Conservation (phyloP, 2,888 invertebrate species). For the Bellardia bayeri region DNA sequence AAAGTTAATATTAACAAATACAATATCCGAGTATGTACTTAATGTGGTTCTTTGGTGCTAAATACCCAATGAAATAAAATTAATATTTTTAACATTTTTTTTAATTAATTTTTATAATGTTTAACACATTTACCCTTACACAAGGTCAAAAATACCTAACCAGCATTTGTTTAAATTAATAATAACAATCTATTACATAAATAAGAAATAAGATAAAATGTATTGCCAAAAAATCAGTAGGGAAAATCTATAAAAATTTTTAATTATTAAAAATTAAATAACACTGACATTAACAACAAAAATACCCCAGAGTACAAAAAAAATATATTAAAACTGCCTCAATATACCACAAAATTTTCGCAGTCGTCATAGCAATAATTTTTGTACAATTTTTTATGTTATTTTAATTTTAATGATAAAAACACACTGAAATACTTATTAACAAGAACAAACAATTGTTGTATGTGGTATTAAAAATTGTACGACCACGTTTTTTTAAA, state of each 20-base stretch:
- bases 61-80: too few species aligned
- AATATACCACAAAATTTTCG: slow-evolving; percentile 28
- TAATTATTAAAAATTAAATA: slow-evolving; percentile 26
- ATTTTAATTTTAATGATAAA: slow-evolving; percentile 6
- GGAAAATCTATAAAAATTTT: slow-evolving; percentile 17
- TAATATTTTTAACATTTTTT: too few species aligned
- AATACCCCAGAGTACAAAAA: background rate
- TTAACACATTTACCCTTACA: slow-evolving; percentile 36
- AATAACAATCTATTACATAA: slow-evolving; percentile 5
- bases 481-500: slow-evolving; percentile 20
- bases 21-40: too few species aligned
- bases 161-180: background rate
- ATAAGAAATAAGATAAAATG: background rate
- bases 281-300: slow-evolving; percentile 23
- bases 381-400: background rate
- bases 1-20: too few species aligned
- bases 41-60: too few species aligned
- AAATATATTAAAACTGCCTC: slow-evolving; percentile 21
- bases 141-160: slow-evolving; percentile 36
- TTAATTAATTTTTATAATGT: too few species aligned
- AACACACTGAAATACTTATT: background rate
- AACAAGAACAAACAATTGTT: background rate
- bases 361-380: slow-evolving; percentile 4
- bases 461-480: slow-evolving; percentile 4
- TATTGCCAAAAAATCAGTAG: background rate